Evolutionary conservation across 2,797 vertebrate genomes (phyloP).

Genomic region (Fringilla coelebs): DNA sequence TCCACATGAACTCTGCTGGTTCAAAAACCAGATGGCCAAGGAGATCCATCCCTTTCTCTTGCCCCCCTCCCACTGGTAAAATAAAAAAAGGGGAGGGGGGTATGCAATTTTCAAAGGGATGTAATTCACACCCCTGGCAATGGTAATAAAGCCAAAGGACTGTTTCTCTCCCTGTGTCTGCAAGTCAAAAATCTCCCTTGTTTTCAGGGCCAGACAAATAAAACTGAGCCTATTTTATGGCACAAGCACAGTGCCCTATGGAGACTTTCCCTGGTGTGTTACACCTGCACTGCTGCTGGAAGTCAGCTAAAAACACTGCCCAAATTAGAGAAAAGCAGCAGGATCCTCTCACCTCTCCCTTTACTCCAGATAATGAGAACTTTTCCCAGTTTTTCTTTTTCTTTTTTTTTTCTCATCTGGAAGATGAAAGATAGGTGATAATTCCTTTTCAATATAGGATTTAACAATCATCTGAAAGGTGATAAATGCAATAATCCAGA

Average conservation of each 20-base stretch:
- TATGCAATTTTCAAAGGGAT: not conserved
- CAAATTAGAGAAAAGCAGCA: not conserved
- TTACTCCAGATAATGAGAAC: not conserved
- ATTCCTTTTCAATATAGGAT: not conserved
- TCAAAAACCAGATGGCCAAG: not conserved
- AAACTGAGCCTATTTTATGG: not conserved
- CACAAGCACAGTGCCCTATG: not conserved
- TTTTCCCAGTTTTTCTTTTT: not conserved
- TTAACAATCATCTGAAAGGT: not conserved
- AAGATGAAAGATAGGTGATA: not conserved
- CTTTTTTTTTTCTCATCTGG: not conserved
- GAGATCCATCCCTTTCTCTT: not conserved
- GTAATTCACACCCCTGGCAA: not conserved
- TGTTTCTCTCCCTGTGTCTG: not conserved
- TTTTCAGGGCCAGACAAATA: not conserved
- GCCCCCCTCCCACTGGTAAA: not conserved
- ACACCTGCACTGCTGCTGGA: not conserved
- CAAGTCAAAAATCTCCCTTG: not conserved
- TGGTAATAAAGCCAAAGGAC: not conserved
- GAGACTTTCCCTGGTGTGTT: not conserved
- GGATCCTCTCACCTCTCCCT: not conserved
- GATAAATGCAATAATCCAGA: not conserved
- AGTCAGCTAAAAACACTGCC: not conserved
- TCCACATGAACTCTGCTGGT: not conserved
- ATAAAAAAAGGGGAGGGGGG: accelerated